Evolutionary conservation across 2,113 vertebrate genomes (phyloP).

Genomic region (Chaetodon auriga): DNA sequence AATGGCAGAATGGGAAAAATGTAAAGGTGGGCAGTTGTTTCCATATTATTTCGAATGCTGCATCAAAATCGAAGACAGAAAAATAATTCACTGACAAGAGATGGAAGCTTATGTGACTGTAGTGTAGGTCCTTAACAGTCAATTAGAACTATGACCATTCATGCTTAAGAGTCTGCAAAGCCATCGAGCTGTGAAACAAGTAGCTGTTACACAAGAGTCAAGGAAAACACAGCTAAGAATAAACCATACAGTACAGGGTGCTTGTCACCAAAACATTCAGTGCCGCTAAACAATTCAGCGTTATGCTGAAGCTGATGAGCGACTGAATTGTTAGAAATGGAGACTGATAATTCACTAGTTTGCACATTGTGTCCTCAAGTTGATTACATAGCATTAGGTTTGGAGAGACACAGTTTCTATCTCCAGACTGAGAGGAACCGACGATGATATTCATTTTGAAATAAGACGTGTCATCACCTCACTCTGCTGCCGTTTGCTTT

Average conservation of each 20-base stretch:
- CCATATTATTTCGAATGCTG: conserved; percentile 13
- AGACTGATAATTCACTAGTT: neutral
- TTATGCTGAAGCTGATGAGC: neutral
- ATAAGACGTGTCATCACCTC: neutral
- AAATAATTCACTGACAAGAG: conserved; percentile 9
- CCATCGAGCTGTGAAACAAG: neutral
- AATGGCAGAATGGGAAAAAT: conserved; percentile 12
- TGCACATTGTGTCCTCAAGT: neutral
- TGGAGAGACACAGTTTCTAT: neutral
- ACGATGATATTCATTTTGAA: neutral
- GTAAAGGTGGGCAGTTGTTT: neutral
- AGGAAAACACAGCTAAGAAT: neutral
- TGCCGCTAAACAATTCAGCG: neutral
- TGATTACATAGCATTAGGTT: neutral
- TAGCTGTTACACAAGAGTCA: conserved; percentile 20
- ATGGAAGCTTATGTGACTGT: neutral
- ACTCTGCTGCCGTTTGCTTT: neutral
- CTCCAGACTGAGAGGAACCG: neutral
- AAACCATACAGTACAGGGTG: neutral
- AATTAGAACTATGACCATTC: conserved; percentile 11
- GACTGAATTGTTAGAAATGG: neutral
- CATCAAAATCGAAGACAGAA: conserved; percentile 1
- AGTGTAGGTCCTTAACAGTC: conserved; percentile 28
- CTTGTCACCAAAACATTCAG: neutral
- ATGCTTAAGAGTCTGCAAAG: neutral